Base-by-base conservation (phyloP, 2,797 vertebrate genomes). In the Babyrousa celebensis region DNA sequence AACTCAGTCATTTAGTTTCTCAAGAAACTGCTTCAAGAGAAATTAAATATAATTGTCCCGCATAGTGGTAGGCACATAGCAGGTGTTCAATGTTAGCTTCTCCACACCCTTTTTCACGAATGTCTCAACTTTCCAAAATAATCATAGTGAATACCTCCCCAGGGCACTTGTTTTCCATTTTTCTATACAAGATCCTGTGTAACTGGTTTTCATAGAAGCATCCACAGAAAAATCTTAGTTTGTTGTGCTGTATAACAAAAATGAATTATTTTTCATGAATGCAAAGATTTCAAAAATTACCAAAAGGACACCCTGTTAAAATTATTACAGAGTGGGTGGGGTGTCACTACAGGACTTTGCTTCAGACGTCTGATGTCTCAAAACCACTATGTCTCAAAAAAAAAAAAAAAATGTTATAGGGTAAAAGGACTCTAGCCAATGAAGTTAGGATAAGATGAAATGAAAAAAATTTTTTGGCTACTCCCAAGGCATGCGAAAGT, bases 191-290 rank as follows among this genome's bases (percentile, higher is more conserved):
- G 11, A 91, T 8, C 2, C 48, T 63, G 58, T 2, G n/a, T 14
- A 78, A 94, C 60, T 91, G 21, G 80, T 92, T 93, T 85, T 77
- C n/a, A 91, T 11, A 93, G 65, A 84, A 74, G 40, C 15, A 90
- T 15, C 2, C 40, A 84, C 12, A 83, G 36, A 85, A 97, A 80
- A 92, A 43, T 56, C 63, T 89, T 84, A 77, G 32, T 56, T 68
- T 89, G 65, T 74, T 78, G 68, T 63, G 20, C 23, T 91, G 63
- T 12, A 74, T 74, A 79, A 74, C 10, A 89, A 78, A 85, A 82
- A 86, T n/a, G 14, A 92, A 77, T 67, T 89, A 52, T 78, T 90
- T 63, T 72, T 79, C 85, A 86, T 79, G 29, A 74, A 67, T 32
- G 12, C 77, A 92, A 96, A 77, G 43, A 96, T 82, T 89, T 36